A percentile compares a stretch with the other conserved stretches of the same genome.
phyloP scores from a whole-genome alignment of 2,888 invertebrate species.

The Acanthococcus lagerstroemiae region DNA sequence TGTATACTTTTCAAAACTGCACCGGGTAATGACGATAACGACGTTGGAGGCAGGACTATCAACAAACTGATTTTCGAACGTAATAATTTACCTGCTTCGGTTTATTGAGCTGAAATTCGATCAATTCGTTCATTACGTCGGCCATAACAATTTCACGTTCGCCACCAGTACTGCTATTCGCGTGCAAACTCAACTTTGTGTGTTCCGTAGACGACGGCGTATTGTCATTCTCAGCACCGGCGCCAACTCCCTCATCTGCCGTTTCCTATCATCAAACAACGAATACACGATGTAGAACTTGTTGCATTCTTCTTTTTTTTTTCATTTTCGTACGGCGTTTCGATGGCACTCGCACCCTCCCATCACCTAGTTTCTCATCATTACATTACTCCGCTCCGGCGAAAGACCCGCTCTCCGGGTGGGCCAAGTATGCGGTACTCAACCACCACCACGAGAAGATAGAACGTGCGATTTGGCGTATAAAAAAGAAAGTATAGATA shows the following conservation, averaged over 20 bases:
- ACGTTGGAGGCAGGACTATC: too few species aligned
- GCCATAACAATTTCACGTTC: conserved; percentile 14
- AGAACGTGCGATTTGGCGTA: not conserved
- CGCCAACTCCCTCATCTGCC: conserved; percentile 62
- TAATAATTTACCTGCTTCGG: not conserved
- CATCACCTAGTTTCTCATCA: too few species aligned
- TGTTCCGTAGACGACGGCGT: conserved; percentile 32
- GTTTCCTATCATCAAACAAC: conserved; percentile 49
- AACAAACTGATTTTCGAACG: conserved; percentile 1
- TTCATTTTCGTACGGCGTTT: too few species aligned
- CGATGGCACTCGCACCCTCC: too few species aligned
- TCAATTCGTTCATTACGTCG: conserved; percentile 6
- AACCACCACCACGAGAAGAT: too few species aligned
- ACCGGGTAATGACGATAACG: too few species aligned
- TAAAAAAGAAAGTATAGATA: too few species aligned
- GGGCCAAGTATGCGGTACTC: too few species aligned
- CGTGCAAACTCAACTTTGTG: not conserved
- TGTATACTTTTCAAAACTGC: too few species aligned
- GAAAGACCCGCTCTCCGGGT: not conserved
- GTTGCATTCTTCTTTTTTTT: not conserved
- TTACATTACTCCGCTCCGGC: not conserved
- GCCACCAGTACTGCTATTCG: not conserved
- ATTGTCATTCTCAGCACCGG: conserved; percentile 40
- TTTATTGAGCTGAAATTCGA: conserved; percentile 10
- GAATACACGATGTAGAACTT: not conserved